A percentile compares a stretch with the other conserved stretches of the same genome.
phyloP scores from a whole-genome alignment of 1,140 invertebrate genomes.

The Heterodera schachtii region DNA sequence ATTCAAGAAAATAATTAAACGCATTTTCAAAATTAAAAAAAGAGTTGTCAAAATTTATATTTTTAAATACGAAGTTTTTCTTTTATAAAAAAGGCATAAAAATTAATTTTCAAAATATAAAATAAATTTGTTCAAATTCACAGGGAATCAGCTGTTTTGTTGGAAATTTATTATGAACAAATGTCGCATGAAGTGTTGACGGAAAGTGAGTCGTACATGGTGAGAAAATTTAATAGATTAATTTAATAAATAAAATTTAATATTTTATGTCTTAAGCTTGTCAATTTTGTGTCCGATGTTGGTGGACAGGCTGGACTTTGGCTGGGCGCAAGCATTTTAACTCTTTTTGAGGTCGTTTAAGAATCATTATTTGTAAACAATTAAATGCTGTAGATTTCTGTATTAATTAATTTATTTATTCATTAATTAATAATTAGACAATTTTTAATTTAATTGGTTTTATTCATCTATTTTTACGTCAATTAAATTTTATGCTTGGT shows the following conservation, averaged over 20 bases:
- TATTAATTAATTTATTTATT: conserved; percentile 13
- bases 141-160: conserved; percentile 52
- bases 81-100: neutral
- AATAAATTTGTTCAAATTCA: neutral
- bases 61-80: no score
- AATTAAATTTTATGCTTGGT: no score
- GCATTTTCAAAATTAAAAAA: no score
- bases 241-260: no score
- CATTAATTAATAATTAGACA: conserved; percentile 2
- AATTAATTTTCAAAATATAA: neutral
- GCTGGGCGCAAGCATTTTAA: conserved; percentile 51
- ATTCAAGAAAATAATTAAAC: neutral
- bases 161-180: conserved; percentile 65
- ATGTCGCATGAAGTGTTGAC: conserved; percentile 62
- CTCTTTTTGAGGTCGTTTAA: conserved; percentile 43
- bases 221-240: conserved; percentile 30
- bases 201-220: conserved; percentile 62
- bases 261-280: conserved; percentile 50
- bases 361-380: no score
- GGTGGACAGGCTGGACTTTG: conserved; percentile 60
- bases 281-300: conserved; percentile 64
- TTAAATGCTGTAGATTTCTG: neutral
- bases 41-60: no score
- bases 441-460: no score
- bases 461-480: neutral